phyloP scores from a whole-genome alignment of 2,797 vertebrate species.

The Anguilla pacifica region DNA sequence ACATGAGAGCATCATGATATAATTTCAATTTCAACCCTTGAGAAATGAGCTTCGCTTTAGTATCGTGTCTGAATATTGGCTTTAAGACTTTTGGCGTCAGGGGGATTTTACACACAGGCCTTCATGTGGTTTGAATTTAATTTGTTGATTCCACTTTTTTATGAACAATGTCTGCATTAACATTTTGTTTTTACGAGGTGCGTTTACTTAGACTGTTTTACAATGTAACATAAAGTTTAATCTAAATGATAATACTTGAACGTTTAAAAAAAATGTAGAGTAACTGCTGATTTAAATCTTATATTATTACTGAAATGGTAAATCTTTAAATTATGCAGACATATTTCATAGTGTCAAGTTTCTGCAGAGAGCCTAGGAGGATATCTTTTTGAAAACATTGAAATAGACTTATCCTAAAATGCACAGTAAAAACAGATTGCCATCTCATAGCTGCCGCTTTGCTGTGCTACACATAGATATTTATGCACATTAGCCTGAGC shows the following conservation, averaged over 20 bases:
- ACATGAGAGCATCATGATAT: conserved; percentile 12
- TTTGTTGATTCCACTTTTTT: conserved; percentile 68
- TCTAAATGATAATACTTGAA: conserved; percentile 25
- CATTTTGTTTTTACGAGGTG: conserved; percentile 67
- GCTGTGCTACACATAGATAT: neutral
- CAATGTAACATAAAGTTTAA: conserved; percentile 33
- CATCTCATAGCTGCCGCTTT: conserved; percentile 2
- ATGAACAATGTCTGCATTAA: conserved; percentile 63
- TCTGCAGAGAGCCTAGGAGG: neutral
- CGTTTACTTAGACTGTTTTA: conserved; percentile 58
- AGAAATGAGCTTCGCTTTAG: conserved; percentile 53
- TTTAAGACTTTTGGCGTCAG: conserved; percentile 53
- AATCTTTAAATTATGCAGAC: neutral
- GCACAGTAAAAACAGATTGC: neutral
- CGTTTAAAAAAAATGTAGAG: conserved; percentile 8
- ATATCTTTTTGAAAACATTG: neutral
- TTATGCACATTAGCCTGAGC: neutral
- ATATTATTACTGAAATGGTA: conserved; percentile 18
- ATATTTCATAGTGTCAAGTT: neutral
- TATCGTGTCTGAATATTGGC: conserved; percentile 54
- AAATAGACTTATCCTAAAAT: conserved; percentile 7
- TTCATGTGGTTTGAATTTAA: conserved; percentile 70
- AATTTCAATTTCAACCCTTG: conserved; percentile 47
- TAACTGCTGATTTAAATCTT: conserved; percentile 23
- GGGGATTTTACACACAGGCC: conserved; percentile 49